These are phyloP conservation scores for Epirrita christyi DNA, from an alignment of 2,888 invertebrate species.

Conservation along the genomic window DNA sequence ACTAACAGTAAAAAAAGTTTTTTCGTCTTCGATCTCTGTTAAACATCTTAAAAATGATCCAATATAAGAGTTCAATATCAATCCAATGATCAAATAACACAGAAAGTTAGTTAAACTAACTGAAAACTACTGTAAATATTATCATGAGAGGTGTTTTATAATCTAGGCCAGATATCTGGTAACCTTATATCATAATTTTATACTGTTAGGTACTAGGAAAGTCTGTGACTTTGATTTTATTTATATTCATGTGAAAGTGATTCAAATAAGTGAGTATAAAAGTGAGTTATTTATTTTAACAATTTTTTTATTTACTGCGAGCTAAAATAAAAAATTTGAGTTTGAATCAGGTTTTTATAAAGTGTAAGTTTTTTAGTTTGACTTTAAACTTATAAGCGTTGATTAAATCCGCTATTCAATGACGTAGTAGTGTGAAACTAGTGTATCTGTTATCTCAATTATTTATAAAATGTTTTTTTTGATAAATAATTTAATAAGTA, in stretches of 20 bases:
- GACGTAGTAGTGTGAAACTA: neutral
- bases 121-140: conserved; percentile 52
- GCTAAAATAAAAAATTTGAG: neutral
- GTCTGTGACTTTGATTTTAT: neutral
- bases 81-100: conserved; percentile 44
- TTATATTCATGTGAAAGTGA: neutral
- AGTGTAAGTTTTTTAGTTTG: too few species aligned
- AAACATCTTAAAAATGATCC: neutral
- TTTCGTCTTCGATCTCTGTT: neutral
- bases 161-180: conserved; percentile 21
- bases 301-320: too few species aligned
- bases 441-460: neutral
- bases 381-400: neutral
- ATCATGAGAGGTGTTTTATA: conserved; percentile 33
- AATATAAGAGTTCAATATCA: conserved; percentile 20
- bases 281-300: too few species aligned
- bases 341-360: too few species aligned
- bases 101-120: conserved; percentile 50
- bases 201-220: conserved; percentile 1
- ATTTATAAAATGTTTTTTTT: conserved; percentile 1
- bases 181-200: conserved; percentile 13
- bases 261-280: too few species aligned
- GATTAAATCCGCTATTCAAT: neutral
- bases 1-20: too few species aligned
- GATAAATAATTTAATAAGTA: conserved; percentile 2